Conservation (phyloP, 2,797 vertebrate genomes). For the Astyanax mexicanus region DNA sequence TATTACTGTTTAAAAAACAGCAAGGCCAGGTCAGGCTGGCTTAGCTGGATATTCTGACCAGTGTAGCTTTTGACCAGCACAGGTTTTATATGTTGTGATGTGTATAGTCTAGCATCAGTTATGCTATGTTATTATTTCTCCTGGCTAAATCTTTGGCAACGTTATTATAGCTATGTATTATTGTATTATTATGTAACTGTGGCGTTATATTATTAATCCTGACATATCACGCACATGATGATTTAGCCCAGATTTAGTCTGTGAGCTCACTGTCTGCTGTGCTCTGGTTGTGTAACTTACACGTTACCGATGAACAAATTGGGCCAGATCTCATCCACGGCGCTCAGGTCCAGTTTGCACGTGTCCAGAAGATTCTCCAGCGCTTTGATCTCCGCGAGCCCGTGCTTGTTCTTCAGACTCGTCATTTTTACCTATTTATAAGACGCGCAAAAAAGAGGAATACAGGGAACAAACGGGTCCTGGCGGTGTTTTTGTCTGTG, state of each 20-base stretch:
- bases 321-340: constrained; percentile 83
- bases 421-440: constrained; percentile 71
- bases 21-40: too few relatives aligned
- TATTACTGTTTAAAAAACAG: too few relatives aligned
- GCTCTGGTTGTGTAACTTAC: constrained; percentile 70
- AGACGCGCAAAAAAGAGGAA: background rate
- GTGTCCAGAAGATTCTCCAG: constrained; percentile 81
- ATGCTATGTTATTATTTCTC: background rate
- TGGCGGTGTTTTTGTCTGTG: too few relatives aligned
- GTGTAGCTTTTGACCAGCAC: too few relatives aligned
- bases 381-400: constrained; percentile 75
- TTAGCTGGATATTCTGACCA: too few relatives aligned
- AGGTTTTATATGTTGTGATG: too few relatives aligned
- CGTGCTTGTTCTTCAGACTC: constrained; percentile 62
- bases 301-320: constrained; percentile 82
- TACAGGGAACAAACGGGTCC: background rate
- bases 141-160: background rate
- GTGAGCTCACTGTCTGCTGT: background rate
- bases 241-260: background rate
- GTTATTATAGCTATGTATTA: too few relatives aligned
- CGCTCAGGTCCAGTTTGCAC: constrained; percentile 78
- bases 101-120: background rate
- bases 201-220: background rate
- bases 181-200: background rate
- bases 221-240: background rate